A percentile compares a stretch with the other conserved stretches of the same genome.
Evolutionary conservation across 2,113 vertebrate species (phyloP).

Genomic region (Cyprinodon tularosa): DNA sequence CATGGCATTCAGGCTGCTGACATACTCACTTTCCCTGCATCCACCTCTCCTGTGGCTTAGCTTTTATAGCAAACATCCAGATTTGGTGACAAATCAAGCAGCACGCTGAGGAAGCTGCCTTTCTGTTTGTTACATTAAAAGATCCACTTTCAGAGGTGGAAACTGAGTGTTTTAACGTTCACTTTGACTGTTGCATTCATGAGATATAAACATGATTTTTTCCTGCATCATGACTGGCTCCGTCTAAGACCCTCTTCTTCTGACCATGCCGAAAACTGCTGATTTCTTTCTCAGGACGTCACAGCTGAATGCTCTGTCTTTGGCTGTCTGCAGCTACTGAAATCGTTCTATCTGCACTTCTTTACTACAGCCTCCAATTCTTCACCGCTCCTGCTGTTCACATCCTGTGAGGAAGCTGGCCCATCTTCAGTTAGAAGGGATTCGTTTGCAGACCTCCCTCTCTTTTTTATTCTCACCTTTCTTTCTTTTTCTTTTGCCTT

Average conservation of each 20-base stretch:
- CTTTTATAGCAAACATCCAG: conserved; percentile 63
- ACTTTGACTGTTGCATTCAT: conserved; percentile 55
- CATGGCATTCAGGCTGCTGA: conserved; percentile 50
- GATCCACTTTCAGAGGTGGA: conserved; percentile 53
- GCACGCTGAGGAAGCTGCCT: conserved; percentile 26
- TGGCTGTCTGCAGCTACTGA: conserved; percentile 46
- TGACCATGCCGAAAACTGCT: conserved; percentile 44
- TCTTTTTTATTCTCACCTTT: conserved; percentile 36
- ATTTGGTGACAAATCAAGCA: conserved; percentile 71
- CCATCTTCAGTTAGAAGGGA: conserved; percentile 47
- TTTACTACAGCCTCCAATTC: conserved; percentile 41
- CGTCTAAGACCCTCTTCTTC: conserved; percentile 46
- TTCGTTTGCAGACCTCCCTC: conserved; percentile 37
- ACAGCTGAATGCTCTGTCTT: conserved; percentile 16
- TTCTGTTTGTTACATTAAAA: conserved; percentile 76
- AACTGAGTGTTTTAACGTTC: conserved; percentile 42
- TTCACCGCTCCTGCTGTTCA: conserved; percentile 29
- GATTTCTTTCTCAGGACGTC: conserved; percentile 17
- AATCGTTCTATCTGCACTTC: conserved; percentile 63
- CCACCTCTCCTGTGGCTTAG: conserved; percentile 32
- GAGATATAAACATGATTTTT: conserved; percentile 50
- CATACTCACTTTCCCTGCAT: conserved; percentile 46
- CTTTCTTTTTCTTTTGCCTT: conserved; percentile 27
- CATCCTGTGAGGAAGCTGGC: conserved; percentile 33
- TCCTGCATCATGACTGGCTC: conserved; percentile 52